Percentiles rank a stretch among this genome's conserved stretches.
Evolutionary conservation across 1,140 invertebrate genomes (phyloP).

Genomic region (Brachionus rotundiformis): DNA sequence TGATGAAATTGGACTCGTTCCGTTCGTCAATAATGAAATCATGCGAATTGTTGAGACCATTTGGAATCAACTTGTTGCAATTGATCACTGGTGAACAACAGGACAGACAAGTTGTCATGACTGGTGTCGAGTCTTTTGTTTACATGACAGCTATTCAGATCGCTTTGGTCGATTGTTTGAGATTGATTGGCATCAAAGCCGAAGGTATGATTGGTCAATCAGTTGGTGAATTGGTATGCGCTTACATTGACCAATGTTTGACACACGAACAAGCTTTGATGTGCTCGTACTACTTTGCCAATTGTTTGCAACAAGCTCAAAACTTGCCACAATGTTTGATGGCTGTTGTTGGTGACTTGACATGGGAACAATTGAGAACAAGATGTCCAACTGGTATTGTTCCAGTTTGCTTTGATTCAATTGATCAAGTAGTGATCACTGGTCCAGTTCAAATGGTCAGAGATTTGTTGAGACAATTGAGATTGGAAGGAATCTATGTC

Average conservation of each 20-base stretch:
- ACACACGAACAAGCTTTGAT: slow-evolving; percentile 87
- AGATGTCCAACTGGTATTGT: slow-evolving; percentile 74
- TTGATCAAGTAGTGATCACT: slow-evolving; percentile 87
- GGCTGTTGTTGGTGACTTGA: slow-evolving; percentile 77
- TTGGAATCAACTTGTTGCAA: slow-evolving; percentile 78
- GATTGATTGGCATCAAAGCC: slow-evolving; percentile 74
- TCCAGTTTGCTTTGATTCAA: slow-evolving; percentile 88
- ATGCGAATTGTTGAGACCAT: slow-evolving; percentile 73
- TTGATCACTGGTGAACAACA: slow-evolving; percentile 72
- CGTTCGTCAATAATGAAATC: slow-evolving; percentile 74
- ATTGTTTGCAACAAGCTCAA: slow-evolving; percentile 75
- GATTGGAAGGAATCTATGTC: slow-evolving; percentile 5
- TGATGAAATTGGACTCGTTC: slow-evolving; percentile 80
- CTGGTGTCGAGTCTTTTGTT: slow-evolving; percentile 85
- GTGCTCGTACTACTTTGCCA: slow-evolving; percentile 86
- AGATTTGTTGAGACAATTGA: slow-evolving; percentile 40
- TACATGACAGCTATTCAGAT: slow-evolving; percentile 91
- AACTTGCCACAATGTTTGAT: slow-evolving; percentile 70
- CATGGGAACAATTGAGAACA: slow-evolving; percentile 79
- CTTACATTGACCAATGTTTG: slow-evolving; percentile 91
- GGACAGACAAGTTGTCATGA: slow-evolving; percentile 73
- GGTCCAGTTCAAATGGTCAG: slow-evolving; percentile 68
- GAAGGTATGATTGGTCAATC: slow-evolving; percentile 95
- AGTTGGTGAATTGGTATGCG: slow-evolving; percentile 75
- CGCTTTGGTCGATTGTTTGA: slow-evolving; percentile 81